These are phyloP conservation scores for Pseudopleuronectes americanus DNA, from an alignment of 2,797 vertebrate genomes.

Conservation along the genomic window DNA sequence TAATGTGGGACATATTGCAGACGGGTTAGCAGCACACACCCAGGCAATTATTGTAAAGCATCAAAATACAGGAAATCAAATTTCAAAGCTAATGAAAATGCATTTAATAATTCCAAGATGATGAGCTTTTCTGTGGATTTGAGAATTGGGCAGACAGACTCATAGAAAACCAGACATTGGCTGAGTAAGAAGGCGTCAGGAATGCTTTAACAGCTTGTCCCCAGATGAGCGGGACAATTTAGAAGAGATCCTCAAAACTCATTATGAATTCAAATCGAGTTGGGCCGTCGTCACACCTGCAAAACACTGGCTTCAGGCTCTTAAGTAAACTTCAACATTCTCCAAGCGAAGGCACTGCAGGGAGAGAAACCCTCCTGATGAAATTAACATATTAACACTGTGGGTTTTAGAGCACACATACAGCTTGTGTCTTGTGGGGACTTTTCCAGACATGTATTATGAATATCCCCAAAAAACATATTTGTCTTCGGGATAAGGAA, in stretches of 20 bases:
- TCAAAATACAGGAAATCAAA: constrained; percentile 38
- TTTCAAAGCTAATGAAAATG: constrained; percentile 21
- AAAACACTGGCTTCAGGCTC: constrained; percentile 31
- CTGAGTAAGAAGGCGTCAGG: constrained; percentile 1
- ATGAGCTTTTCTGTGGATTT: constrained; percentile 1
- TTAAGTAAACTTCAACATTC: constrained; percentile 61
- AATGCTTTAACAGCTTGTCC: constrained; percentile 51
- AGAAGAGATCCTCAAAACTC: constrained; percentile 34
- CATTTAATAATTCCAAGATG: constrained; percentile 33
- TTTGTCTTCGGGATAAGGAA: constrained; percentile 12
- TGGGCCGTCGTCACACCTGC: constrained; percentile 24
- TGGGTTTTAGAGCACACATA: constrained; percentile 16
- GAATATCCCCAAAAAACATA: constrained; percentile 20
- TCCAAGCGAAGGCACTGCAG: constrained; percentile 29
- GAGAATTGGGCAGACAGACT: constrained; percentile 8
- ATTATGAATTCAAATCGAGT: constrained; percentile 38
- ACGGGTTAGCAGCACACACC: constrained; percentile 42
- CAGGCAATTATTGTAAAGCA: constrained; percentile 30
- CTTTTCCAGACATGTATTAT: constrained; percentile 14
- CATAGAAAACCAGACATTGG: constrained; percentile 2
- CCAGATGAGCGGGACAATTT: constrained; percentile 51
- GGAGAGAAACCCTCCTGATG: constrained; percentile 26
- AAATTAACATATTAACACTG: constrained; percentile 46
- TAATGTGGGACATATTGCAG: constrained; percentile 48
- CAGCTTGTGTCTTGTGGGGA: neutral